Evolutionary conservation across 2,888 invertebrate genomes (phyloP).

Genomic region (Emesis castigata): DNA sequence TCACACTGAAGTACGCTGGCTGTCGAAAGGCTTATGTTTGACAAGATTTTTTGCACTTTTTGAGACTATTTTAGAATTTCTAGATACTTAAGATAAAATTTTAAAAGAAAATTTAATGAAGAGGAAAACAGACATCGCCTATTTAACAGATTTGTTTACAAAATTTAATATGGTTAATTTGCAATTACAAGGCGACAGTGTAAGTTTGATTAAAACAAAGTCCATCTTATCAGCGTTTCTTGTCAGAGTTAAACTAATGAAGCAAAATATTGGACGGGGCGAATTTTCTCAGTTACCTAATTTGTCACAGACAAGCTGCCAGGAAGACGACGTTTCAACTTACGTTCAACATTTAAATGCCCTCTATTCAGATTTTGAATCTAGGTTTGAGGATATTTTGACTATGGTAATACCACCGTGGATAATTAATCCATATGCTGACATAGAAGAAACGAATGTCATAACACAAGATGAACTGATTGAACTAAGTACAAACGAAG

Average conservation of each 20-base stretch:
- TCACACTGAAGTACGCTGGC: too few species aligned
- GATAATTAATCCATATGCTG: constrained; percentile 46
- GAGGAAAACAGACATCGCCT: constrained; percentile 75
- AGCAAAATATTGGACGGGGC: constrained; percentile 69
- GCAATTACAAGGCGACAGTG: constrained; percentile 68
- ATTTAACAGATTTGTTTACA: constrained; percentile 49
- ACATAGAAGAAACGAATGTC: constrained; percentile 41
- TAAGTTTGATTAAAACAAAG: constrained; percentile 71
- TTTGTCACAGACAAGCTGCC: too few species aligned
- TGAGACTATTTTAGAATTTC: constrained; percentile 26
- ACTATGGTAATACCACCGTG: constrained; percentile 47
- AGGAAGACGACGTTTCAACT: constrained; percentile 30
- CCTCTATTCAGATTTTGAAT: constrained; percentile 26
- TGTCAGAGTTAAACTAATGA: constrained; percentile 32
- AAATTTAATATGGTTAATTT: constrained; percentile 55
- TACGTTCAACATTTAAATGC: constrained; percentile 46
- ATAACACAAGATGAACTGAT: constrained; percentile 37
- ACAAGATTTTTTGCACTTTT: constrained; percentile 17
- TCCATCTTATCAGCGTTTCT: constrained; percentile 67
- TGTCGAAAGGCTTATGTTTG: too few species aligned
- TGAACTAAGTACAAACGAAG: constrained; percentile 33
- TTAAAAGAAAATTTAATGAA: constrained; percentile 69
- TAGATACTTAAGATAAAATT: constrained; percentile 29
- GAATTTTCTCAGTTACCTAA: constrained; percentile 62
- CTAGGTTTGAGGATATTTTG: constrained; percentile 37